phyloP scores from a whole-genome alignment of 30 jellyfish, hydroid and myxozoan species.

The Chrysaora quinquecirrha region DNA sequence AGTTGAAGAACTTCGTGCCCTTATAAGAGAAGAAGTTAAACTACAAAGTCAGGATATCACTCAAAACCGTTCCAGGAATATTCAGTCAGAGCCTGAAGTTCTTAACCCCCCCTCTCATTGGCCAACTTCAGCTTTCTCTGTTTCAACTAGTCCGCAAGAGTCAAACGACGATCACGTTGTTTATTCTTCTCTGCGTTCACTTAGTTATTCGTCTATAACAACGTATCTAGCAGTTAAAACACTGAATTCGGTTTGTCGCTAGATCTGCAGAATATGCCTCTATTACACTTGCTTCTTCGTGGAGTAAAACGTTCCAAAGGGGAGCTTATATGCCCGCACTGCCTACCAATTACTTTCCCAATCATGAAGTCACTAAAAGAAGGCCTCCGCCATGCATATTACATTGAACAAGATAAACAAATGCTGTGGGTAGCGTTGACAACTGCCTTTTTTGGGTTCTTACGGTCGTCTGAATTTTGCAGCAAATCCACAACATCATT shows the following conservation, averaged over 20 bases:
- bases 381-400: constrained; percentile 5
- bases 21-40: background rate
- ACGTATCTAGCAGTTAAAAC: background rate
- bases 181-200: too few species aligned
- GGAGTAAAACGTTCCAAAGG: constrained; percentile 19
- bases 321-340: background rate
- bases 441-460: background rate
- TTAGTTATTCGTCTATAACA: background rate
- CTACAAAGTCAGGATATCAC: background rate
- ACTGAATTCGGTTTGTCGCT: background rate
- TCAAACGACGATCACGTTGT: too few species aligned
- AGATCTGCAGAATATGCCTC: background rate
- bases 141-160: too few species aligned
- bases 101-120: background rate
- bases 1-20: background rate
- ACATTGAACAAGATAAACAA: background rate
- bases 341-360: constrained; percentile 3
- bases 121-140: background rate
- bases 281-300: background rate
- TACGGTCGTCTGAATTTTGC: constrained; percentile 2
- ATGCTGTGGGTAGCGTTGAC: background rate
- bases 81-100: background rate
- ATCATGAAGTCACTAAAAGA: background rate
- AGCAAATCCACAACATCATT: background rate
- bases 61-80: background rate